phyloP scores from a whole-genome alignment of 2,888 invertebrate species.

The Syrista parreyssii region DNA sequence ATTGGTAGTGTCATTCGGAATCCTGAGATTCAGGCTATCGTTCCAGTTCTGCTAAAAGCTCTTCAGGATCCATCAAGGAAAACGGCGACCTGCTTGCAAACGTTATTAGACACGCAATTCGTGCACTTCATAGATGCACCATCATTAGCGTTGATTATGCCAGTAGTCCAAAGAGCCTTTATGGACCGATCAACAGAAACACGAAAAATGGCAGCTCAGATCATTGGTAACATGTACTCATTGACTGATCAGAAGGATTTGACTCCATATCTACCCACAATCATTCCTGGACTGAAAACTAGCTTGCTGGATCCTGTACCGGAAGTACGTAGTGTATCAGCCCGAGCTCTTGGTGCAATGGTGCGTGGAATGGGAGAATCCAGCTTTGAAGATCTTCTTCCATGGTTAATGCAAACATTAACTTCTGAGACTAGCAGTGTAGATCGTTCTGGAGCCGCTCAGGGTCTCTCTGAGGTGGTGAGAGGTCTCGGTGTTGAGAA shows the following conservation, averaged over 20 bases:
- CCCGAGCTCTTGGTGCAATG: constrained; percentile 97
- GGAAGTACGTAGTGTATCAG: constrained; percentile 94
- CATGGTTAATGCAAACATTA: constrained; percentile 98
- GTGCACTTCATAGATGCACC: constrained; percentile 99
- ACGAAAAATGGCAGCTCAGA: constrained; percentile 98
- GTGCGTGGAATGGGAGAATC: constrained; percentile 97
- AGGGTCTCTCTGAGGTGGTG: constrained; percentile 97
- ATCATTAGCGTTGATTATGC: constrained; percentile 98
- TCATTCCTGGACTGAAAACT: constrained; percentile 96
- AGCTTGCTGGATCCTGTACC: constrained; percentile 98
- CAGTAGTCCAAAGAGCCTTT: constrained; percentile 97
- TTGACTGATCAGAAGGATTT: constrained; percentile 98
- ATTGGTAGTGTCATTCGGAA: constrained; percentile 98
- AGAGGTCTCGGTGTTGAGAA: constrained; percentile 96
- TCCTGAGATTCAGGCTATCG: constrained; percentile 97
- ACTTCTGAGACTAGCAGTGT: constrained; percentile 96
- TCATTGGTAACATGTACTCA: constrained; percentile 99
- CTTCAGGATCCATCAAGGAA: constrained; percentile 96
- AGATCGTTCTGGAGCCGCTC: constrained; percentile 95
- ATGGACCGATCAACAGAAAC: constrained; percentile 98
- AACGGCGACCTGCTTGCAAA: constrained; percentile 93
- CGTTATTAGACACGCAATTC: constrained; percentile 94
- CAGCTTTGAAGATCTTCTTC: constrained; percentile 94
- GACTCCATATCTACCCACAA: constrained; percentile 93
- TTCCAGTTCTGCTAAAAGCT: constrained; percentile 87